Conservation (phyloP, 2,113 vertebrate species). For the Ceuthmochares aereus region DNA sequence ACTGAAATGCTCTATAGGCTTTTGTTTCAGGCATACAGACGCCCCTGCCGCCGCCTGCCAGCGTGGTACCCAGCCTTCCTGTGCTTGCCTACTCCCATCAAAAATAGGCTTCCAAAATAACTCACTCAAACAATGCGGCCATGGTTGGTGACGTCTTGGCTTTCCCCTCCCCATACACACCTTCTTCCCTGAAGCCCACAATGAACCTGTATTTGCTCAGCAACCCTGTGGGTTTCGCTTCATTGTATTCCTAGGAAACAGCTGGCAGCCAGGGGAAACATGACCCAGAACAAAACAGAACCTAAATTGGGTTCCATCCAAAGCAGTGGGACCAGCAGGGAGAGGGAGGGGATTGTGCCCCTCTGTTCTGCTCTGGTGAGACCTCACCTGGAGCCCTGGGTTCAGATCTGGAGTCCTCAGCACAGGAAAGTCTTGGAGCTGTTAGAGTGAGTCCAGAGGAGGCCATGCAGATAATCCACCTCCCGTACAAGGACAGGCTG, state of each 20-base stretch:
- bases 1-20: fast-evolving
- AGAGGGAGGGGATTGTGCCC: too few species aligned
- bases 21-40: not conserved
- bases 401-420: too few species aligned
- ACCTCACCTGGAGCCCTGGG: too few species aligned
- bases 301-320: not conserved
- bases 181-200: not conserved
- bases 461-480: too few species aligned
- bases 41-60: fast-evolving
- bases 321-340: too few species aligned
- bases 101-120: not conserved
- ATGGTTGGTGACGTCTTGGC: fast-evolving
- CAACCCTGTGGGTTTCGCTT: fast-evolving
- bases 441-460: too few species aligned
- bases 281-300: not conserved
- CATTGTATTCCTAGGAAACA: not conserved
- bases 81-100: not conserved
- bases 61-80: not conserved
- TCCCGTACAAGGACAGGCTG: too few species aligned
- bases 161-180: not conserved
- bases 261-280: fast-evolving
- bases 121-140: not conserved
- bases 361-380: too few species aligned
- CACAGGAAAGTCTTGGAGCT: too few species aligned
- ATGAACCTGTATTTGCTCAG: not conserved